These are phyloP conservation scores for Greenwoodochromis staneri DNA, from an alignment of 2,113 vertebrate genomes.

Conservation along the genomic window DNA sequence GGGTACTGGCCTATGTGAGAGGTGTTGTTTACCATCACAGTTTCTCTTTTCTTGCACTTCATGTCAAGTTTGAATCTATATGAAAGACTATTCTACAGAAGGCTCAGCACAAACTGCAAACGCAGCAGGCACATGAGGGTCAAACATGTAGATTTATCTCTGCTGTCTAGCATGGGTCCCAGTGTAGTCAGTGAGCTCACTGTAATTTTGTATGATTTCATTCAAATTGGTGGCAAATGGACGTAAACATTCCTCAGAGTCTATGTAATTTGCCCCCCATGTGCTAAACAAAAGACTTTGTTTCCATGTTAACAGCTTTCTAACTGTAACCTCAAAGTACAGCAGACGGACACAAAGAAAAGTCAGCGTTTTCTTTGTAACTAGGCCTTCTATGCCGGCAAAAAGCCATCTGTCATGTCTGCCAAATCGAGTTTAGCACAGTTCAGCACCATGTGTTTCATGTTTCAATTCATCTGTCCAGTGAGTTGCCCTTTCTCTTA, in stretches of 20 bases:
- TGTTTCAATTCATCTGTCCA: not conserved
- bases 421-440: not conserved
- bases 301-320: not conserved
- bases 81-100: not conserved
- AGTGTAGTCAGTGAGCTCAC: not conserved
- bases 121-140: not conserved
- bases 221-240: not conserved
- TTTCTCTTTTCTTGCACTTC: not conserved
- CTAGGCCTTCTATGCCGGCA: not conserved
- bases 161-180: not conserved
- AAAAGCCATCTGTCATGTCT: not conserved
- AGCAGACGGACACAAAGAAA: not conserved
- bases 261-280: slow-evolving; percentile 15
- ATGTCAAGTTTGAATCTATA: not conserved
- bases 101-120: not conserved
- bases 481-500: not conserved
- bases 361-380: not conserved
- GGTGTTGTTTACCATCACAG: not conserved
- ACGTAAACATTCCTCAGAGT: slow-evolving; percentile 18
- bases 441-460: not conserved
- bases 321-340: not conserved
- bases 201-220: not conserved
- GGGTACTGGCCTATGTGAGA: not conserved
- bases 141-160: not conserved
- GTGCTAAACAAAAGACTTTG: not conserved